phyloP scores from a whole-genome alignment of 2,888 invertebrate species.

The Lepas anatifera region DNA sequence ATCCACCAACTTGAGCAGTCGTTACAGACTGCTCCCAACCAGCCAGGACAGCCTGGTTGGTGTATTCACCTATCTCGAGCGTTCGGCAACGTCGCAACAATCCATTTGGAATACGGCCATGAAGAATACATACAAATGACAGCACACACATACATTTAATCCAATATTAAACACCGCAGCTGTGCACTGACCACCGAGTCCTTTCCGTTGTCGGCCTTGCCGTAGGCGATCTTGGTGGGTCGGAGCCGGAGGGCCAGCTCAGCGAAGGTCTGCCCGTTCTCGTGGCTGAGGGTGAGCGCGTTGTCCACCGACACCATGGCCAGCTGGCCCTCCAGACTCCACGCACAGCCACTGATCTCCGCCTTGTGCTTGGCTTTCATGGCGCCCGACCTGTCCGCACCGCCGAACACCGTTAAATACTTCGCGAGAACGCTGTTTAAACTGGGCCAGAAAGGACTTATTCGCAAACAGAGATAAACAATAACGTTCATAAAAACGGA shows the following conservation, averaged over 20 bases:
- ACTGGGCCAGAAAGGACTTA: too few species aligned
- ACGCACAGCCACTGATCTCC: not conserved
- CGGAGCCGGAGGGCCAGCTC: not conserved
- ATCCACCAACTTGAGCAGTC: not conserved
- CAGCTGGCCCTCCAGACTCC: not conserved
- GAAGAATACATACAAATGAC: too few species aligned
- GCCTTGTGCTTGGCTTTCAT: not conserved
- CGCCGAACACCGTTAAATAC: not conserved
- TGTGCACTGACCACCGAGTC: not conserved
- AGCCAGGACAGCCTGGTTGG: too few species aligned
- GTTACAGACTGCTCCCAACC: too few species aligned
- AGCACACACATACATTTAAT: too few species aligned
- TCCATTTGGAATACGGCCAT: too few species aligned
- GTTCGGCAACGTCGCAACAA: too few species aligned
- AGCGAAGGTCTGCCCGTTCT: conserved; percentile 6
- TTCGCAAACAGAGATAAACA: too few species aligned
- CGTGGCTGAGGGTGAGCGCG: not conserved
- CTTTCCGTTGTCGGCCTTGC: not conserved
- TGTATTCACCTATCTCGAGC: too few species aligned
- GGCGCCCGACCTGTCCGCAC: not conserved
- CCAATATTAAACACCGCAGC: too few species aligned
- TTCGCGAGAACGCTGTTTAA: too few species aligned
- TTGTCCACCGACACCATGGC: not conserved
- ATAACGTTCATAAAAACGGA: too few species aligned
- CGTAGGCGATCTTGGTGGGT: not conserved